Base-by-base conservation (phyloP, 1,140 invertebrate species). In the Ceratina calcarata region DNA sequence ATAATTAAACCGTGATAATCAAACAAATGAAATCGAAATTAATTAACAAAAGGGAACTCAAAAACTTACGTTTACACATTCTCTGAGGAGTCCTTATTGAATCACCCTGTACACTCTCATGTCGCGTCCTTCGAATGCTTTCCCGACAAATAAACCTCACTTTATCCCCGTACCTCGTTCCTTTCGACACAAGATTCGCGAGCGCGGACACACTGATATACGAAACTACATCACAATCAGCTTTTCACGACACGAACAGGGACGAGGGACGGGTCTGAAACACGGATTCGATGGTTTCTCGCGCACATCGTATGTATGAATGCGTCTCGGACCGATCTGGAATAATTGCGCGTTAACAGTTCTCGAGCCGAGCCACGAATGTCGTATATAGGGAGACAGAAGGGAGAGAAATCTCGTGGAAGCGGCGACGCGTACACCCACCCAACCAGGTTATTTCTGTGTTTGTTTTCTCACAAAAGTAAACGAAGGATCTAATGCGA, bases 381-480 rank as follows among this genome's bases (percentile, higher is more conserved):
- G 37, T 68, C n/a, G 45, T 27, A 45, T 6, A 6, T 45, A 45
- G 37, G 37, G 2, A 0, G 10, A 45, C 55, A 7, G n/a, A n/a
- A 57, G n/a, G 16, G 24, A 16, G 20, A 45, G 18, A 55, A 49
- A 55, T 64, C 49, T 72, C 60, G 60, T 78, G 68, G 60, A 72
- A 64, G 10, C 4, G 12, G 6, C 4, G 0, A 12, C 13, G 2
- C 49, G 10, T 1, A 1, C n/a, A 45, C 10, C 37, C 10, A 45
- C 6, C 37, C 37, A 3, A 10, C 37, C 6, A 45, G 8, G 6
- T 8, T 45, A 45, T 45, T 45, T 45, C 37, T 32, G 18, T 51
- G 61, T 78, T 70, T 61, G 32, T 51, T 57, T 55, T n/a, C 37
- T 66, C 18, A 37, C 32, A 18, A 68, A 68, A 80, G 49, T 24